These are phyloP conservation scores for Hylaea fasciaria DNA, from an alignment of 2,888 invertebrate genomes.

Conservation along the genomic window DNA sequence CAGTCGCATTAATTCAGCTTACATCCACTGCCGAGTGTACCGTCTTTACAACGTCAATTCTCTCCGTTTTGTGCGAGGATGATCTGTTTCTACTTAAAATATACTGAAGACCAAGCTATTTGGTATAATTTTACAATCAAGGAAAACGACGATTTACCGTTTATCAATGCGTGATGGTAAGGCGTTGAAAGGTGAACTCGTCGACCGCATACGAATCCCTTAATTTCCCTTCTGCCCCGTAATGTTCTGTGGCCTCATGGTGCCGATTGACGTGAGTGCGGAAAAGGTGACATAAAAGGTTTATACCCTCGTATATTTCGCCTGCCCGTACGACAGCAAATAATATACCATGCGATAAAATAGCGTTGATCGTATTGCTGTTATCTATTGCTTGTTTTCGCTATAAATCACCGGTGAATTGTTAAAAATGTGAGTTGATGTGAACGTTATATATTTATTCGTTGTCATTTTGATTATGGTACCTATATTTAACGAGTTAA, in stretches of 20 bases:
- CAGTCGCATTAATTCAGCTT: too few relatives aligned
- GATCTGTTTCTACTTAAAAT: not conserved
- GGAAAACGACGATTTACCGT: slow-evolving; percentile 3
- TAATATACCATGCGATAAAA: slow-evolving; percentile 27
- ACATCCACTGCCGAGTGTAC: too few relatives aligned
- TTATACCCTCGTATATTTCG: slow-evolving; percentile 40
- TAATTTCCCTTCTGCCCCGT: slow-evolving; percentile 15
- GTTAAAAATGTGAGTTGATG: slow-evolving; percentile 20
- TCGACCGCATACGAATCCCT: slow-evolving; percentile 21
- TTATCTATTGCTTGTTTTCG: slow-evolving; percentile 24
- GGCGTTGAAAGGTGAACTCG: slow-evolving; percentile 11
- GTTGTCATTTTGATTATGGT: slow-evolving; percentile 1
- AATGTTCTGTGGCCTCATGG: slow-evolving; percentile 24
- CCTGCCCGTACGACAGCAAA: slow-evolving; percentile 23
- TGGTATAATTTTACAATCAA: slow-evolving; percentile 16
- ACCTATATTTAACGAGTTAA: not conserved
- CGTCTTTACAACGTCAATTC: too few relatives aligned
- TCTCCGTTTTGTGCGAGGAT: too few relatives aligned
- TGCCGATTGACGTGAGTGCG: slow-evolving; percentile 29
- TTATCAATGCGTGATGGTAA: slow-evolving; percentile 2
- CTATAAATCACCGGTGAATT: slow-evolving; percentile 27
- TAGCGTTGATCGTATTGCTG: slow-evolving; percentile 21
- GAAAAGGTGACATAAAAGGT: slow-evolving; percentile 37
- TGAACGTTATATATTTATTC: slow-evolving; percentile 6
- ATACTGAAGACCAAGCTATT: slow-evolving; percentile 3